Conservation (phyloP, 2,888 invertebrate genomes). For the Lasioglossum marginatum region DNA sequence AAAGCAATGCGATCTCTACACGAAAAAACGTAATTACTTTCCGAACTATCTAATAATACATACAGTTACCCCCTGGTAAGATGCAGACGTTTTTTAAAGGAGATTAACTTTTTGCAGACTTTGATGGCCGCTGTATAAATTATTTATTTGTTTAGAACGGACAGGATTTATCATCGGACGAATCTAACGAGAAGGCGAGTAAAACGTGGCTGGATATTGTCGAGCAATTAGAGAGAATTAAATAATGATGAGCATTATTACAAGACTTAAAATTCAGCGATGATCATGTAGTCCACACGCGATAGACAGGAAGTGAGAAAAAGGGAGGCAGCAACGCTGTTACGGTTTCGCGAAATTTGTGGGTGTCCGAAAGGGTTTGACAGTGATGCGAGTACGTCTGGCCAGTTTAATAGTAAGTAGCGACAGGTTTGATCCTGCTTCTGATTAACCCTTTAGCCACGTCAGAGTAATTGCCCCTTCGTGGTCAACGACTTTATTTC, state of each 20-base stretch:
- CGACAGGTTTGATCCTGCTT: slow-evolving; percentile 24
- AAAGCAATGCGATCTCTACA: no score
- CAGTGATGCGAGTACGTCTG: slow-evolving; percentile 7
- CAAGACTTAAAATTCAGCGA: slow-evolving; percentile 25
- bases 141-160: background rate
- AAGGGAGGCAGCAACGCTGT: background rate
- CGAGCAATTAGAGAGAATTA: background rate
- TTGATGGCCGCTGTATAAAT: no score
- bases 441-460: slow-evolving; percentile 25
- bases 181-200: background rate
- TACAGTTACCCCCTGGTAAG: no score
- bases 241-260: background rate
- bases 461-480: slow-evolving; percentile 25
- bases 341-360: slow-evolving; percentile 25
- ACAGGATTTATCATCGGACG: background rate
- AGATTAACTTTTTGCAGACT: no score
- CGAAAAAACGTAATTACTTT: no score
- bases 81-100: no score
- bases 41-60: no score
- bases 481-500: slow-evolving; percentile 11
- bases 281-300: slow-evolving; percentile 14
- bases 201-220: background rate
- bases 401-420: slow-evolving; percentile 13
- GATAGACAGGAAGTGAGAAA: background rate
- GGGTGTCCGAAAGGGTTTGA: slow-evolving; percentile 12